A percentile compares a stretch with the other conserved stretches of the same genome.
Evolutionary conservation across 1,140 invertebrate genomes (phyloP).

Genomic region (Dinothrombium tinctorium): DNA sequence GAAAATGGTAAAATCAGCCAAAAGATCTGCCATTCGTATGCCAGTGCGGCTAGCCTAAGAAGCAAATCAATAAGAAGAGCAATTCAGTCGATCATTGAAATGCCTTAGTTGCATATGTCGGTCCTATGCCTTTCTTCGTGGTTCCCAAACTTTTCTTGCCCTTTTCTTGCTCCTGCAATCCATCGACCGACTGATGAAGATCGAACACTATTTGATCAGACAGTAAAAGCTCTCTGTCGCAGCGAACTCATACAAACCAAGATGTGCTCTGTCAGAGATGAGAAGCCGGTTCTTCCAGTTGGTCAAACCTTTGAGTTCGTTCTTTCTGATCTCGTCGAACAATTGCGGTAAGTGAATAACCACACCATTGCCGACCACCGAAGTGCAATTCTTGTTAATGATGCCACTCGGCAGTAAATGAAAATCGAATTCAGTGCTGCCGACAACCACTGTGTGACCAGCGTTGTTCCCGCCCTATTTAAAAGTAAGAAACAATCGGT

Average conservation of each 20-base stretch:
- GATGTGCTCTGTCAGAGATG: conserved; percentile 86
- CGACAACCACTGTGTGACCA: conserved; percentile 92
- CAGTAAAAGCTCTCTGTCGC: too few species aligned
- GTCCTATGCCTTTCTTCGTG: conserved; percentile 97
- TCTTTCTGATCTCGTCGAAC: conserved; percentile 81
- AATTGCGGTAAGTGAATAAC: conserved; percentile 87
- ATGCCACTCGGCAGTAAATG: conserved; percentile 93
- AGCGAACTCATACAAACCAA: too few species aligned
- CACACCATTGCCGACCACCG: conserved; percentile 95
- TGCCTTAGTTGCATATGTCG: conserved; percentile 78
- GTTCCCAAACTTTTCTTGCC: conserved; percentile 50
- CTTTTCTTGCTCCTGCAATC: conserved; percentile 64
- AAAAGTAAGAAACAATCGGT: too few species aligned
- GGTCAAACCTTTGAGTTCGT: conserved; percentile 62
- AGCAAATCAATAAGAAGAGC: too few species aligned
- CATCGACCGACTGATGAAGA: conserved; percentile 58
- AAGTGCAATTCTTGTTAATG: conserved; percentile 67
- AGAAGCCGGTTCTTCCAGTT: conserved; percentile 60
- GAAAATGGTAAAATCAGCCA: conserved; percentile 72
- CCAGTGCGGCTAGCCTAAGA: too few species aligned
- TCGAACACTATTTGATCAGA: conserved; percentile 32
- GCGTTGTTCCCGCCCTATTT: conserved; percentile 95
- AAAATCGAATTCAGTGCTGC: conserved; percentile 81
- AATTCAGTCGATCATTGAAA: too few species aligned
- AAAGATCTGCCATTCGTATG: conserved; percentile 68